Evolutionary conservation across 2,113 vertebrate species (phyloP).

Genomic region (Illadopsis cleaveri): DNA sequence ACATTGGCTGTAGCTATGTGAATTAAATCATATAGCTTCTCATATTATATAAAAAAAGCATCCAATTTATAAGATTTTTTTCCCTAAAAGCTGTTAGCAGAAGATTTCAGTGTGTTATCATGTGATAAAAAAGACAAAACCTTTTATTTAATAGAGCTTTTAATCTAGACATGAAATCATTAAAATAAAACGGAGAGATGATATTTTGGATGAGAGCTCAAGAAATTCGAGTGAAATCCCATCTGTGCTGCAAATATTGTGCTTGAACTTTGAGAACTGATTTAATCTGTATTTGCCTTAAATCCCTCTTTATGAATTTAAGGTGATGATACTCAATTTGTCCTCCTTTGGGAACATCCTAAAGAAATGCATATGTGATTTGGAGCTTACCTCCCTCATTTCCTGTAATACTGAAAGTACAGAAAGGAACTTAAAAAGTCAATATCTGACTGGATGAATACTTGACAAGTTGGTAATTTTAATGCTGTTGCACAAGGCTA

Average conservation of each 20-base stretch:
- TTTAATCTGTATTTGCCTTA: constrained; percentile 13
- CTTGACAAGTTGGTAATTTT: neutral
- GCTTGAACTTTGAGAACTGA: neutral
- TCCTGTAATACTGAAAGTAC: neutral
- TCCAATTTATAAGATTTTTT: neutral
- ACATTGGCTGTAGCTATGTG: constrained; percentile 13
- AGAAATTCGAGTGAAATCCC: neutral
- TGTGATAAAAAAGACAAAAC: neutral
- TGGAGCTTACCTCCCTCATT: neutral
- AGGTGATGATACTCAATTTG: neutral
- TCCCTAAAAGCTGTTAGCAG: neutral
- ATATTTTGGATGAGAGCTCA: neutral
- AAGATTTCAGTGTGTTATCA: neutral
- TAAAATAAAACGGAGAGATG: neutral
- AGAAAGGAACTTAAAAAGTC: neutral
- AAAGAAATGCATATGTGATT: neutral
- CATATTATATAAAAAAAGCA: neutral
- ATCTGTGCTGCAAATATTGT: neutral
- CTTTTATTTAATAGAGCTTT: neutral
- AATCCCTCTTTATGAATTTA: neutral
- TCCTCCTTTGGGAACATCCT: neutral
- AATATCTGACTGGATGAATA: neutral
- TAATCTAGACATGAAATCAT: constrained; percentile 22
- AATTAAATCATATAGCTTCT: constrained; percentile 13
- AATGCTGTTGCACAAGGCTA: neutral